phyloP scores from a whole-genome alignment of 1,140 invertebrate genomes.

The Eriocheir sinensis region DNA sequence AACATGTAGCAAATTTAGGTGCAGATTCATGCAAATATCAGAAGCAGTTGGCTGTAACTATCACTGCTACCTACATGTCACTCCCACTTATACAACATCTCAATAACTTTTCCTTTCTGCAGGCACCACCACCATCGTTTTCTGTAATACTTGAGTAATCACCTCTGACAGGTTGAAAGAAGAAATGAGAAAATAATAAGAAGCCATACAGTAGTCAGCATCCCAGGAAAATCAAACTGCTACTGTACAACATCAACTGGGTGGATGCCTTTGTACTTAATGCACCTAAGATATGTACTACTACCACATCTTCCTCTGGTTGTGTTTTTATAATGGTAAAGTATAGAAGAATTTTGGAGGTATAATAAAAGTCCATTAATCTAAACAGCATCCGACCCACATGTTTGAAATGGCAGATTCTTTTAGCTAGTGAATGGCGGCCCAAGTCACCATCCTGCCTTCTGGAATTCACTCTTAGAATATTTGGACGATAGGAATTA shows the following conservation, averaged over 20 bases:
- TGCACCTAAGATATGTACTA: too few relatives aligned
- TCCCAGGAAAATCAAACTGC: neutral
- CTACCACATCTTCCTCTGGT: too few relatives aligned
- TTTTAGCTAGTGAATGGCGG: too few relatives aligned
- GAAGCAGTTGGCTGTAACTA: neutral
- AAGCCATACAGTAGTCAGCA: conserved; percentile 62
- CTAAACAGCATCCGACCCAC: too few relatives aligned
- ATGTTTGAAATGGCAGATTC: too few relatives aligned
- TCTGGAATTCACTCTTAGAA: too few relatives aligned
- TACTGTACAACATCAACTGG: neutral
- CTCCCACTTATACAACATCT: conserved; percentile 55
- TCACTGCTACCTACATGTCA: conserved; percentile 62
- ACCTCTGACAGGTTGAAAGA: conserved; percentile 78
- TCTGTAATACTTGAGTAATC: conserved; percentile 79
- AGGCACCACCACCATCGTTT: conserved; percentile 80
- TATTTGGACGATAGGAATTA: too few relatives aligned
- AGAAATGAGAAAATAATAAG: conserved; percentile 59
- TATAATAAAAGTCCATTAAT: too few relatives aligned
- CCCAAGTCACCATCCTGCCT: too few relatives aligned
- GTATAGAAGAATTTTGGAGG: too few relatives aligned
- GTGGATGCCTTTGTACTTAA: neutral
- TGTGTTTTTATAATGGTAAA: too few relatives aligned
- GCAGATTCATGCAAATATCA: neutral
- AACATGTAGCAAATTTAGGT: too few relatives aligned
- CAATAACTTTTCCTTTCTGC: conserved; percentile 77